Conservation (phyloP, 2,888 invertebrate species). For the Smittia sp. region DNA sequence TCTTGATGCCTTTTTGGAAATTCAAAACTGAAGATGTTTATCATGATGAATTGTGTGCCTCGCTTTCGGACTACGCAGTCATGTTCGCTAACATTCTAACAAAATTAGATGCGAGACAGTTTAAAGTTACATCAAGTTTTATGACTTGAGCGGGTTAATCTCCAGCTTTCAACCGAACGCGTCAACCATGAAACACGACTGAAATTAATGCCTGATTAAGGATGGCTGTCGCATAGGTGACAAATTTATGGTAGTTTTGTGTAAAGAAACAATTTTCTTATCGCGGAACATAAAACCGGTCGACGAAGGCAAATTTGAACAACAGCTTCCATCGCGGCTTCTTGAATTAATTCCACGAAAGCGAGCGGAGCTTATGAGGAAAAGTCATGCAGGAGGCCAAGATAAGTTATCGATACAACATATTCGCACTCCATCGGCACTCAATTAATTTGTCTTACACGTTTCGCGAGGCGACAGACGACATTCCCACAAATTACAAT, state of each 20-base stretch:
- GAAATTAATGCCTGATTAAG: conserved; percentile 33
- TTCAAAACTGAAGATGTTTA: conserved; percentile 29
- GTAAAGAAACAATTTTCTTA: too few species aligned
- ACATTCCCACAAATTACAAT: too few species aligned
- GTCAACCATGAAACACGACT: conserved; percentile 22
- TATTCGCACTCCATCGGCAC: too few species aligned
- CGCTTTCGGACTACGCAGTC: background rate
- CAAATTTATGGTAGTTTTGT: background rate
- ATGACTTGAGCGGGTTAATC: background rate
- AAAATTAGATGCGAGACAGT: conserved; percentile 12
- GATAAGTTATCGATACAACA: too few species aligned
- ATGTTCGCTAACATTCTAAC: background rate
- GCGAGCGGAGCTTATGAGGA: too few species aligned
- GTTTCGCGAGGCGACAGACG: too few species aligned
- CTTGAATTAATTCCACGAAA: too few species aligned
- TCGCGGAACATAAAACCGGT: too few species aligned
- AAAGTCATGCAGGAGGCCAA: too few species aligned
- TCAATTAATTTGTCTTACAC: too few species aligned
- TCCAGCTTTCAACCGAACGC: background rate
- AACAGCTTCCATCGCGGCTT: too few species aligned
- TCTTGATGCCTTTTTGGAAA: conserved; percentile 18
- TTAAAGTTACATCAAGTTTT: conserved; percentile 34
- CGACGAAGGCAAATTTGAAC: too few species aligned
- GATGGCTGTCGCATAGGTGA: conserved; percentile 1
- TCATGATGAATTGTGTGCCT: conserved; percentile 31